Conservation (phyloP, 2,888 invertebrate genomes). For the Phymatocera aterrima region DNA sequence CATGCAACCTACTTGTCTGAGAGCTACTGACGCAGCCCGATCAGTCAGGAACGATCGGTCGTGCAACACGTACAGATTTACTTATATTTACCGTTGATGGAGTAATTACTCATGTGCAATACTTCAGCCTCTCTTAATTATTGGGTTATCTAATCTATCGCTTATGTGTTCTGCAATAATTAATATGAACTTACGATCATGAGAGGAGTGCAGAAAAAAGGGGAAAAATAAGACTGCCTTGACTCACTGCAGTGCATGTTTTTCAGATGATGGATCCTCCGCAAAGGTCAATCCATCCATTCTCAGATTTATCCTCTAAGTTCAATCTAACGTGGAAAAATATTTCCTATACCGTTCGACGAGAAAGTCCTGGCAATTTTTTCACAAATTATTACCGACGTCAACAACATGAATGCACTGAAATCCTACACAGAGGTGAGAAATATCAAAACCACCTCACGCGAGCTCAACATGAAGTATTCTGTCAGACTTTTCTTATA, state of each 20-base stretch:
- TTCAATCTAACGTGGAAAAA: conserved; percentile 65
- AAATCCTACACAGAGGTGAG: not conserved
- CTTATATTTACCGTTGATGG: no score
- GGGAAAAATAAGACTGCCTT: not conserved
- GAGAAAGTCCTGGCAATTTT: conserved; percentile 56
- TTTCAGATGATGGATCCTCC: not conserved
- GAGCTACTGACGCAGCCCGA: no score
- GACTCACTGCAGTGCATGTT: not conserved
- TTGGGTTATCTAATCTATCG: no score
- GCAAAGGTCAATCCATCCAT: not conserved
- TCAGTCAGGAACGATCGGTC: no score
- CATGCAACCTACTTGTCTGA: no score
- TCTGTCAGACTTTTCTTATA: not conserved
- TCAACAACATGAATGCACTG: not conserved
- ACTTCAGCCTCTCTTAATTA: no score
- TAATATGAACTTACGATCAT: no score
- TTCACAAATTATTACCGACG: conserved; percentile 75
- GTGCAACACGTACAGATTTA: no score
- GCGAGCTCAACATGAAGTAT: not conserved
- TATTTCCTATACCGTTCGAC: conserved; percentile 60
- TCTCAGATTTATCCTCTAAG: conserved; percentile 28
- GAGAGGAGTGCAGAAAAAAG: no score
- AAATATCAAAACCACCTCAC: not conserved
- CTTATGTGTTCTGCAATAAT: no score
- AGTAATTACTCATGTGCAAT: no score